phyloP scores from a whole-genome alignment of 1,140 invertebrate genomes.

The Probaryconus sp. region DNA sequence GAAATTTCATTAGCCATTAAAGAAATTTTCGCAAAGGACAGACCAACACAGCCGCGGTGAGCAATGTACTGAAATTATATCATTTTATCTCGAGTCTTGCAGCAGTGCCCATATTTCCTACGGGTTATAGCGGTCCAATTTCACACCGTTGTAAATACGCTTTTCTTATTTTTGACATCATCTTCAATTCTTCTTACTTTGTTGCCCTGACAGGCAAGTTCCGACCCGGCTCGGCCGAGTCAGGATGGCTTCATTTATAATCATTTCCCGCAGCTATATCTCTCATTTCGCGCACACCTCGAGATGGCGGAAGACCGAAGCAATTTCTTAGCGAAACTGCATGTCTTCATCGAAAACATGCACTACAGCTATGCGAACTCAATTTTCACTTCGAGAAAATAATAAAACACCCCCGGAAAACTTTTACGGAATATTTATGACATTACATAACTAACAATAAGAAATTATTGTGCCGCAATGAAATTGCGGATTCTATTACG shows the following conservation, averaged over 20 bases:
- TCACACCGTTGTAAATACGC: constrained; percentile 77
- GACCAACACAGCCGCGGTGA: constrained; percentile 19
- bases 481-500: constrained; percentile 44
- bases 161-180: constrained; percentile 66
- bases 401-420: constrained; percentile 53
- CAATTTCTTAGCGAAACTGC: constrained; percentile 65
- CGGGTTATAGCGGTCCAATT: constrained; percentile 74
- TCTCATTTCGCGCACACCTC: constrained; percentile 57
- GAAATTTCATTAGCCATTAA: constrained; percentile 52
- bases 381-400: constrained; percentile 59
- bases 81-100: constrained; percentile 68
- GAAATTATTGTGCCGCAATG: constrained; percentile 40
- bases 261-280: constrained; percentile 74
- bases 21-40: constrained; percentile 32
- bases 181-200: constrained; percentile 66
- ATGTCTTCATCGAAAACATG: constrained; percentile 62
- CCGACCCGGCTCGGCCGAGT: constrained; percentile 46
- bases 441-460: constrained; percentile 49
- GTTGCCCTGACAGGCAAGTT: constrained; percentile 58
- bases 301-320: constrained; percentile 49
- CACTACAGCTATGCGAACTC: constrained; percentile 40
- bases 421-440: constrained; percentile 54
- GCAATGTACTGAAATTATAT: constrained; percentile 67
- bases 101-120: constrained; percentile 71
- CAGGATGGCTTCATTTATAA: constrained; percentile 76